These are phyloP conservation scores for Phalacrocorax aristotelis DNA, from an alignment of 2,113 vertebrate genomes.

Conservation along the genomic window DNA sequence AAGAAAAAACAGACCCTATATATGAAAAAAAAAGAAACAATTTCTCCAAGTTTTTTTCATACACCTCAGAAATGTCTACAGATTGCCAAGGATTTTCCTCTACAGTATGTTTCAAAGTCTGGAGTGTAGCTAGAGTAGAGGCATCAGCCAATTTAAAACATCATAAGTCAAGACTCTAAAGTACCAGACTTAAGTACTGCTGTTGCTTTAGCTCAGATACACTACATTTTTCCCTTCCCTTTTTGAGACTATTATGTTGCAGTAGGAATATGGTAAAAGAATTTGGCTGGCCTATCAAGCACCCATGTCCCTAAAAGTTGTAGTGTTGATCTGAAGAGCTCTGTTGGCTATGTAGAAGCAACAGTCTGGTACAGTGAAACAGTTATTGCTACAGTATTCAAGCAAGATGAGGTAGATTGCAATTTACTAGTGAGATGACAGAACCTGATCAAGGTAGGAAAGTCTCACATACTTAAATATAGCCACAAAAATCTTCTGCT, in stretches of 20 bases:
- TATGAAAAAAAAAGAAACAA: background rate
- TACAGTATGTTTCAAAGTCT: background rate
- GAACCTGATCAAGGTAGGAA: background rate
- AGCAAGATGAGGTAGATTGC: background rate
- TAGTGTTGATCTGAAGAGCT: background rate
- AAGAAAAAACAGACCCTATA: background rate
- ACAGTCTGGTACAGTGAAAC: background rate
- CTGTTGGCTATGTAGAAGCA: background rate
- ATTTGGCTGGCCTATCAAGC: background rate
- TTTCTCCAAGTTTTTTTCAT: background rate
- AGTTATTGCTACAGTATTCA: background rate
- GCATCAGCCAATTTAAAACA: background rate
- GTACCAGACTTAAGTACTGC: background rate
- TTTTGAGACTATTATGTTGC: background rate
- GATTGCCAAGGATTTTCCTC: background rate
- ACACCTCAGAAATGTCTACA: background rate
- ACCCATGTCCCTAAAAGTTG: background rate
- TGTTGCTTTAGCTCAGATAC: background rate
- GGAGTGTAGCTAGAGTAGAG: background rate
- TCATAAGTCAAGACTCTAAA: background rate
- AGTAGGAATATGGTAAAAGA: background rate
- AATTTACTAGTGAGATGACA: background rate
- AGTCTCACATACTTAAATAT: background rate
- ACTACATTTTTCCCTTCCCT: background rate
- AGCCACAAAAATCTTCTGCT: background rate